A percentile compares a stretch with the other conserved stretches of the same genome.
Evolutionary conservation across 2,888 invertebrate genomes (phyloP).

Genomic region (Gnatocerus cornutus): DNA sequence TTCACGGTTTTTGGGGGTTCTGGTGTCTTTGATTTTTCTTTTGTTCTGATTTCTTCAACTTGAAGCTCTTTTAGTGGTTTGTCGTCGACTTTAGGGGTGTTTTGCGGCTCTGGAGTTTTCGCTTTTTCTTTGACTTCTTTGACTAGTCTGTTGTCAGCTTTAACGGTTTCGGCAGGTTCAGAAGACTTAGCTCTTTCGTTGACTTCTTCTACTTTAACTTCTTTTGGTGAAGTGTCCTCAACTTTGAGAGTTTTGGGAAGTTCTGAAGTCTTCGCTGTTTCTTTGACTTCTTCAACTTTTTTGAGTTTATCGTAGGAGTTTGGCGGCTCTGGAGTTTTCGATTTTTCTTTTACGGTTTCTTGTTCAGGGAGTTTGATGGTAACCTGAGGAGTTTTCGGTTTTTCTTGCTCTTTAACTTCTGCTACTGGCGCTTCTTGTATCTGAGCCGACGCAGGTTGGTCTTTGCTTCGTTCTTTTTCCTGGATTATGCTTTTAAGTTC

Average conservation of each 20-base stretch:
- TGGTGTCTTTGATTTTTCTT: background rate
- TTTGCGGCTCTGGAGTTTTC: background rate
- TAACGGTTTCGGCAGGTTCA: too few species aligned
- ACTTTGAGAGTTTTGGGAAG: too few species aligned
- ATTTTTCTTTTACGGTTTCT: background rate
- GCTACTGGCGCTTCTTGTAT: constrained; percentile 42
- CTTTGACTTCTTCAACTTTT: background rate
- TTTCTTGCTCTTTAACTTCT: constrained; percentile 29
- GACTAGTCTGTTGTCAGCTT: too few species aligned
- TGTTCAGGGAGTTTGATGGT: background rate
- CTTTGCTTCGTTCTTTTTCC: too few species aligned
- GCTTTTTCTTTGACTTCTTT: background rate
- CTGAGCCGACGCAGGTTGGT: constrained; percentile 17
- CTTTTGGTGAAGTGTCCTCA: background rate
- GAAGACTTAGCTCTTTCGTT: background rate
- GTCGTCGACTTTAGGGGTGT: background rate
- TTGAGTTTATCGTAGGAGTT: constrained; percentile 45
- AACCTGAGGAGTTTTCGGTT: background rate
- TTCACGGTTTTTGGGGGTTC: background rate
- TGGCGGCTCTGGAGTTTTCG: constrained; percentile 40
- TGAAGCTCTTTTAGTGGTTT: constrained; percentile 1
- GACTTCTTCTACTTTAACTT: background rate
- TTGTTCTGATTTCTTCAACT: constrained; percentile 11
- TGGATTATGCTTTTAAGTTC: too few species aligned
- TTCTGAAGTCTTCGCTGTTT: too few species aligned